Evolutionary conservation across 2,888 invertebrate genomes (phyloP).

Genomic region (Clepsis dumicolana): DNA sequence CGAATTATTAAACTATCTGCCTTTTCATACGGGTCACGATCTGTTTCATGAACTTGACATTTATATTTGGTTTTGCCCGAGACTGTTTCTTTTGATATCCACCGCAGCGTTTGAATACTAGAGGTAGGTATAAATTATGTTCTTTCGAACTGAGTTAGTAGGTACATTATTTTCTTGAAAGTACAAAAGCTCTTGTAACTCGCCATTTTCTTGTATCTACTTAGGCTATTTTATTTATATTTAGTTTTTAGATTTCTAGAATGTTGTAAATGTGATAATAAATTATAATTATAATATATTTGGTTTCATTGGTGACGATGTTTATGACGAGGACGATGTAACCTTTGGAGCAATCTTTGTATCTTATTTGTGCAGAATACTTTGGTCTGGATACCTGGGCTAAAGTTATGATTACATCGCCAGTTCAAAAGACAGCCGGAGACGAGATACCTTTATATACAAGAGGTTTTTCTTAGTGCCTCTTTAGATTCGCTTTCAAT

Average conservation of each 20-base stretch:
- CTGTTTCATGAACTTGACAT: conserved; percentile 71
- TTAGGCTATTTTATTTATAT: conserved; percentile 76
- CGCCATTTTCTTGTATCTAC: conserved; percentile 60
- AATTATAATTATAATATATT: conserved; percentile 67
- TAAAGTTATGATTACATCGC: not conserved
- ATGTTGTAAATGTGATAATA: conserved; percentile 81
- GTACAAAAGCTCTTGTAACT: conserved; percentile 61
- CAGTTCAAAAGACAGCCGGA: not conserved
- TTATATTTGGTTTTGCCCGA: conserved; percentile 58
- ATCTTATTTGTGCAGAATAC: not conserved
- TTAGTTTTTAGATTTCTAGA: conserved; percentile 73
- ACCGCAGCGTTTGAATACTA: conserved; percentile 20
- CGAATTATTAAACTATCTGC: conserved; percentile 56
- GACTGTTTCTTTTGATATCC: conserved; percentile 37
- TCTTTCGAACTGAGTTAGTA: conserved; percentile 25
- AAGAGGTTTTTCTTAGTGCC: conserved; percentile 4
- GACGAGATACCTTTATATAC: conserved; percentile 10
- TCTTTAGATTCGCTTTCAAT: conserved; percentile 9
- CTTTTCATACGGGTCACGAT: conserved; percentile 59
- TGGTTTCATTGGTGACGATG: conserved; percentile 32
- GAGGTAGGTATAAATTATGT: conserved; percentile 19
- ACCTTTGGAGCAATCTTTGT: not conserved
- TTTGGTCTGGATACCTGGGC: not conserved
- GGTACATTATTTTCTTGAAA: conserved; percentile 52
- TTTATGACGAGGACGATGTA: conserved; percentile 1